phyloP scores from a whole-genome alignment of 2,797 vertebrate genomes.

The Oreochromis grahami region DNA sequence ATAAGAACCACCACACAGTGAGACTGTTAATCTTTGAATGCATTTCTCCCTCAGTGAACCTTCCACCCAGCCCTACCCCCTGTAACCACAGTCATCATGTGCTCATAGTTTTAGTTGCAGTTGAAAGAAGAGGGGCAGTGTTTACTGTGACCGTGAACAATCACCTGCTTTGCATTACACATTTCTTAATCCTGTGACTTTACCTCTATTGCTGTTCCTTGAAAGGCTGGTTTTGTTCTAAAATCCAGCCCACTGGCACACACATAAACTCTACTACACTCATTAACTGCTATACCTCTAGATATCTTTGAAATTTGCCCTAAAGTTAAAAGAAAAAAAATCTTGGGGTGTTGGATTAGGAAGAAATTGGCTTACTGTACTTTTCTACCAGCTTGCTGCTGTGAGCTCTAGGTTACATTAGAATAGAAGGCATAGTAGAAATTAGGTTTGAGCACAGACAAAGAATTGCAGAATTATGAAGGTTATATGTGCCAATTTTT shows the following conservation, averaged over 20 bases:
- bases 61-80: background rate
- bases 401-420: background rate
- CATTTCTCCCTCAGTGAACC: background rate
- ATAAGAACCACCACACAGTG: background rate
- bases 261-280: background rate
- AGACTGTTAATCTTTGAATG: background rate
- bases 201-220: slow-evolving; percentile 5
- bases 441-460: background rate
- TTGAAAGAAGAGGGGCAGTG: background rate
- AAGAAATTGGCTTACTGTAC: background rate
- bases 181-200: slow-evolving; percentile 34
- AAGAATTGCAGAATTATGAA: background rate
- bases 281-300: background rate
- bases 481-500: background rate
- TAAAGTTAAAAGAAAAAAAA: background rate
- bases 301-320: background rate
- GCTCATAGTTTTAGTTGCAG: background rate
- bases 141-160: slow-evolving; percentile 6
- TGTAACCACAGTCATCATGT: slow-evolving; percentile 6
- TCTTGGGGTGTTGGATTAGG: background rate
- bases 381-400: background rate
- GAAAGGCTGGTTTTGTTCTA: slow-evolving; percentile 47
- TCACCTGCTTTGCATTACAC: slow-evolving; percentile 11
- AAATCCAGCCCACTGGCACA: background rate
- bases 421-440: background rate